Evolutionary conservation across 2,797 vertebrate species (phyloP).

Genomic region (Falco concolor): DNA sequence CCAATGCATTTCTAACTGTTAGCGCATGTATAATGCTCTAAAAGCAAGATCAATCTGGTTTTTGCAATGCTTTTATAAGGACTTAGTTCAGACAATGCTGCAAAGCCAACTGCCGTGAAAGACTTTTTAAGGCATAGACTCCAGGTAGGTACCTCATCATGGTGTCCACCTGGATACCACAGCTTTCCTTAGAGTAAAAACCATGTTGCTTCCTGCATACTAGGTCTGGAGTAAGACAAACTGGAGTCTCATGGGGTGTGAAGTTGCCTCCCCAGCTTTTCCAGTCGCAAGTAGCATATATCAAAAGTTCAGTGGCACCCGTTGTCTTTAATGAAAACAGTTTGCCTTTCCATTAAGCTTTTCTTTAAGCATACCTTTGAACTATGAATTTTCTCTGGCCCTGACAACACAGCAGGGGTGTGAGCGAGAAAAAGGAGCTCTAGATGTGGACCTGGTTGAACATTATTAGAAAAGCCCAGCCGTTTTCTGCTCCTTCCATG

Average conservation of each 20-base stretch:
- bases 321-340: background rate
- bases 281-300: background rate
- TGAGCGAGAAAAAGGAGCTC: background rate
- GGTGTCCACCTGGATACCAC: background rate
- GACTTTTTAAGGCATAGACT: background rate
- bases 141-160: background rate
- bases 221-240: background rate
- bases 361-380: background rate
- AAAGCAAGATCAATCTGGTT: background rate
- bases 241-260: background rate
- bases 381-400: background rate
- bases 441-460: background rate
- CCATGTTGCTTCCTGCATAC: background rate
- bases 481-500: background rate
- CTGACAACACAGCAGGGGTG: background rate
- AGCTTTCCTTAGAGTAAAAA: background rate
- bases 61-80: background rate
- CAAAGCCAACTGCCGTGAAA: background rate
- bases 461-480: background rate
- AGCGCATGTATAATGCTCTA: fast-evolving
- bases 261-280: background rate
- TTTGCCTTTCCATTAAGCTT: background rate
- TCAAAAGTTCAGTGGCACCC: background rate
- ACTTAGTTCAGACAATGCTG: background rate
- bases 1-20: background rate